Conservation (phyloP, 2,888 invertebrate species). For the Uloborus plumipes region DNA sequence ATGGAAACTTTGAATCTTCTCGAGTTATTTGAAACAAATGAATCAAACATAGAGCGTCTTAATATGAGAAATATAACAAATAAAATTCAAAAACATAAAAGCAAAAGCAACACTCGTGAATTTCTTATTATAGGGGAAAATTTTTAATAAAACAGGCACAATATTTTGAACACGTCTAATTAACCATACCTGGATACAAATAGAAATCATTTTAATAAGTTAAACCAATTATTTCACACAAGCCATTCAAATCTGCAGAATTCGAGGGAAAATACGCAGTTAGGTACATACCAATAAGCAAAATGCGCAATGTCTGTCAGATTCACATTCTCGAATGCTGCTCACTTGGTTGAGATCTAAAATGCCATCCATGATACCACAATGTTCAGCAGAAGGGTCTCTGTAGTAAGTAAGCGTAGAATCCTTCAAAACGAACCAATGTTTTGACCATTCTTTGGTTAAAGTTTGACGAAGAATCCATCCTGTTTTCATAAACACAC, state of each 20-base stretch:
- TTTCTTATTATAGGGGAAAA: too few species aligned
- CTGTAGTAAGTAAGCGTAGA: slow-evolving; percentile 88
- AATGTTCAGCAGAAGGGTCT: slow-evolving; percentile 88
- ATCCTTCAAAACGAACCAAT: slow-evolving; percentile 95
- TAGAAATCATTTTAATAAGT: too few species aligned
- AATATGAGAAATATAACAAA: too few species aligned
- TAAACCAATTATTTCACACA: too few species aligned
- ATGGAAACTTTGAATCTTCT: too few species aligned
- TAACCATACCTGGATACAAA: too few species aligned
- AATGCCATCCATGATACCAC: slow-evolving; percentile 86
- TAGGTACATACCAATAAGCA: slow-evolving; percentile 26
- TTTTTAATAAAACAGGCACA: too few species aligned
- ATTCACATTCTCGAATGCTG: slow-evolving; percentile 28
- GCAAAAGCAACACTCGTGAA: too few species aligned
- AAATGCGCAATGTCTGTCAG: slow-evolving; percentile 46
- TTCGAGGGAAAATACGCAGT: not conserved
- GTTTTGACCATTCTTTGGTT: slow-evolving; percentile 83
- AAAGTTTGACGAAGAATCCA: slow-evolving; percentile 87
- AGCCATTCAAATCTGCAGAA: not conserved
- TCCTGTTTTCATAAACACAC: slow-evolving; percentile 78
- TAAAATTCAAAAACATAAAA: too few species aligned
- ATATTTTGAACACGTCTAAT: too few species aligned
- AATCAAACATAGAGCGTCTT: too few species aligned
- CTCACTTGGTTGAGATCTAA: slow-evolving; percentile 82
- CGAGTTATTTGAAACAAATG: too few species aligned